A percentile compares a stretch with the other conserved stretches of the same genome.
Evolutionary conservation across 2,113 vertebrate species (phyloP).

Genomic region (Dasyprocta punctata): DNA sequence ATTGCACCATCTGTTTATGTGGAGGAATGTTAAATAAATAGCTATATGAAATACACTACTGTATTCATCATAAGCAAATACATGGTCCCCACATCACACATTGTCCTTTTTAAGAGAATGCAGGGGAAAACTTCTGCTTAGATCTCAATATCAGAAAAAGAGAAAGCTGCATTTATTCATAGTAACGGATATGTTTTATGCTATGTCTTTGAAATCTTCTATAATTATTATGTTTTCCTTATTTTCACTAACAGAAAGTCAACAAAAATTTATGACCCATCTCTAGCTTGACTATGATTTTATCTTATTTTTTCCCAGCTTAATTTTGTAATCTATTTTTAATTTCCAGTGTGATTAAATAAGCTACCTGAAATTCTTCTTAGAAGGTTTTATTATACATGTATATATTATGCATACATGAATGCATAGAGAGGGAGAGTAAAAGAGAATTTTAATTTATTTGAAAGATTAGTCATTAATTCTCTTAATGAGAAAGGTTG

Average conservation of each 20-base stretch:
- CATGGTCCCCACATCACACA: background rate
- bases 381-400: background rate
- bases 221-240: background rate
- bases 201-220: background rate
- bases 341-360: background rate
- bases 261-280: background rate
- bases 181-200: background rate
- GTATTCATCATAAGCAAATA: background rate
- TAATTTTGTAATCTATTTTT: constrained; percentile 23
- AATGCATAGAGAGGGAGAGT: background rate
- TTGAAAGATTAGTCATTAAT: background rate
- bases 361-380: background rate
- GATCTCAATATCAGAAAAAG: background rate
- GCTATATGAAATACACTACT: background rate
- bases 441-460: background rate
- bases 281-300: background rate
- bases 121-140: background rate
- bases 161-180: background rate
- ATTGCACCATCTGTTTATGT: background rate
- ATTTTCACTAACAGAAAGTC: background rate
- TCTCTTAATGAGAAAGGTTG: background rate
- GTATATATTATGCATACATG: background rate
- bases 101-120: background rate
- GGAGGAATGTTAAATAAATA: background rate
- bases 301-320: background rate